These are phyloP conservation scores for Sinocyclocheilus anshuiensis DNA, from an alignment of 2,113 vertebrate species.

Conservation along the genomic window DNA sequence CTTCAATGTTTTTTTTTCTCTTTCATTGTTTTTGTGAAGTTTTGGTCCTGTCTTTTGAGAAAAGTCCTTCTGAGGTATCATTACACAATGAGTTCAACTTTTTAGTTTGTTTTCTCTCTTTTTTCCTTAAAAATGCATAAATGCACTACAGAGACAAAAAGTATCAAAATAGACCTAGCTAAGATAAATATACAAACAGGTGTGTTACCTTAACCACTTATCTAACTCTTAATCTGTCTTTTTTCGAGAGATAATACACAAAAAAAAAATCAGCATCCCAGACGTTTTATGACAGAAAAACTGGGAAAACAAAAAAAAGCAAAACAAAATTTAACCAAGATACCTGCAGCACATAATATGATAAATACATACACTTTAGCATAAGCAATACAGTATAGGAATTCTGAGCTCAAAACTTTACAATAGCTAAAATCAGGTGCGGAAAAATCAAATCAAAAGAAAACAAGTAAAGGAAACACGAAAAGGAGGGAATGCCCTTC, in stretches of 20 bases:
- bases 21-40: conserved; percentile 72
- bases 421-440: conserved; percentile 78
- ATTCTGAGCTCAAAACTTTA: conserved; percentile 79
- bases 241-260: conserved; percentile 78
- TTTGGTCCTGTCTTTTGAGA: conserved; percentile 80
- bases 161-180: conserved; percentile 88
- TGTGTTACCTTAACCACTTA: conserved; percentile 83
- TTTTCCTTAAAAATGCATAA: conserved; percentile 85
- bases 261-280: conserved; percentile 78
- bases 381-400: conserved; percentile 81
- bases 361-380: conserved; percentile 84
- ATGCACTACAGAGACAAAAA: conserved; percentile 84
- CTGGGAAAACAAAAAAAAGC: conserved; percentile 61
- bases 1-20: conserved; percentile 63
- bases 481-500: conserved; percentile 71
- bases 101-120: conserved; percentile 77
- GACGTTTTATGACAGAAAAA: conserved; percentile 77
- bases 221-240: conserved; percentile 74
- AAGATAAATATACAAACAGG: conserved; percentile 89
- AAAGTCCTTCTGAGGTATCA: conserved; percentile 85
- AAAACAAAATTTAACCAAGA: conserved; percentile 73
- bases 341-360: conserved; percentile 80
- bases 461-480: conserved; percentile 50
- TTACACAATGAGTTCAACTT: conserved; percentile 77
- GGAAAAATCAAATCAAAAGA: conserved; percentile 52